Conservation (phyloP, 2,797 vertebrate genomes). For the Sebastes matsubarae region DNA sequence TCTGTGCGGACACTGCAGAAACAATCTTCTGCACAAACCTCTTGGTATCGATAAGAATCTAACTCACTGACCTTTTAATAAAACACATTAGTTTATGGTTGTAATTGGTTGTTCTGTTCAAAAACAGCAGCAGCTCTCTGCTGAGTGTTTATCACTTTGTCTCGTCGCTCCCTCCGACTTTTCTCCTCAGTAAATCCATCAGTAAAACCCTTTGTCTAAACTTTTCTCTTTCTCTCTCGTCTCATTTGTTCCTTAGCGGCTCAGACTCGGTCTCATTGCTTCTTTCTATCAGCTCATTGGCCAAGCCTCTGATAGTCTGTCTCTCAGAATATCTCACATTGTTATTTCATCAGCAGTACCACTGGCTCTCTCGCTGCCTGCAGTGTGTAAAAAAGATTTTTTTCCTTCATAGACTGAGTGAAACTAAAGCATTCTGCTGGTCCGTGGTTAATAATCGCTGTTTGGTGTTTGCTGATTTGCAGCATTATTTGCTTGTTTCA, state of each 20-base stretch:
- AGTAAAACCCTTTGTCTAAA: conserved; percentile 34
- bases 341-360: conserved; percentile 18
- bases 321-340: conserved; percentile 52
- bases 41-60: background rate
- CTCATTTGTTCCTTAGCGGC: conserved; percentile 43
- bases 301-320: conserved; percentile 42
- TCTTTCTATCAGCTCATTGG: conserved; percentile 50
- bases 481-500: conserved; percentile 25
- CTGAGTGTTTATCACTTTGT: conserved; percentile 27
- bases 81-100: background rate
- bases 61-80: conserved; percentile 16
- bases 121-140: background rate
- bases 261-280: conserved; percentile 40
- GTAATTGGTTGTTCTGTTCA: background rate
- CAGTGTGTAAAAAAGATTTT: background rate
- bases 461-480: conserved; percentile 20
- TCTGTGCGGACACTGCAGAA: background rate
- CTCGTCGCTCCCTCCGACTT: conserved; percentile 18
- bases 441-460: background rate
- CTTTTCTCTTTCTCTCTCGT: conserved; percentile 37
- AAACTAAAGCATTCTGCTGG: background rate
- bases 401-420: background rate
- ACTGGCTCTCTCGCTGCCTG: conserved; percentile 1
- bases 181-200: conserved; percentile 35
- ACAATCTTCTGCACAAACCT: background rate